Evolutionary conservation across 2,113 vertebrate genomes (phyloP).

Genomic region (Galeopterus variegatus): DNA sequence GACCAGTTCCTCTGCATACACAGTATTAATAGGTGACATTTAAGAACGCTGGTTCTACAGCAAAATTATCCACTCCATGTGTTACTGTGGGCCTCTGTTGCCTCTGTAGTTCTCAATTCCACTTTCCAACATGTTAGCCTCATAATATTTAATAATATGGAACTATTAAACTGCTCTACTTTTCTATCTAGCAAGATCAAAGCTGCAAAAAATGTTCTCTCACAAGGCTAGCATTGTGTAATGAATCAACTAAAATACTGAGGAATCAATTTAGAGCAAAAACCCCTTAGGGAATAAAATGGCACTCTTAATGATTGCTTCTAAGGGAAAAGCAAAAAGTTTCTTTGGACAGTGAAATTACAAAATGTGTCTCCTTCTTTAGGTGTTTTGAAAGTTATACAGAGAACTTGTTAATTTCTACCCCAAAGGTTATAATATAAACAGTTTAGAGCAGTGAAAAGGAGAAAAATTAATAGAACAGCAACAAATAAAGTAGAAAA

Average conservation of each 20-base stretch:
- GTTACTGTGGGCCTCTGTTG: slow-evolving; percentile 9
- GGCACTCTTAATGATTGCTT: not conserved
- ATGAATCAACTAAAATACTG: slow-evolving; percentile 6
- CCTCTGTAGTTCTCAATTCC: slow-evolving; percentile 23
- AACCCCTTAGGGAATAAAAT: slow-evolving; percentile 32
- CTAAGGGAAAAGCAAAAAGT: slow-evolving; percentile 40
- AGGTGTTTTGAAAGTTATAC: slow-evolving; percentile 12
- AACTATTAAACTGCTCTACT: slow-evolving; percentile 48
- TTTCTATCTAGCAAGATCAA: slow-evolving; percentile 66
- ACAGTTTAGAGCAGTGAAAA: not conserved
- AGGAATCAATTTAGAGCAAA: slow-evolving; percentile 31
- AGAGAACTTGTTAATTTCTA: slow-evolving; percentile 43
- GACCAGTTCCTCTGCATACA: not conserved
- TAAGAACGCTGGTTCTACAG: slow-evolving; percentile 28
- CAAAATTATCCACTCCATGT: slow-evolving; percentile 39
- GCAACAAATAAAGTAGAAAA: slow-evolving; percentile 17
- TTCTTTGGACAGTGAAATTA: slow-evolving; percentile 37
- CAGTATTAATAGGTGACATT: slow-evolving; percentile 45
- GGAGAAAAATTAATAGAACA: slow-evolving; percentile 27
- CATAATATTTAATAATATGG: slow-evolving; percentile 65
- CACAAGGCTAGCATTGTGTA: not conserved
- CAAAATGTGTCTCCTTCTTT: slow-evolving; percentile 40
- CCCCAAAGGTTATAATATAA: not conserved
- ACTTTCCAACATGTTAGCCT: slow-evolving; percentile 30
- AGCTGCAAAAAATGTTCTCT: slow-evolving; percentile 52